Evolutionary conservation across 2,113 vertebrate species (phyloP), one percentile per base, ranked within the genome.

Genomic region (Osmerus mordax): DNA sequence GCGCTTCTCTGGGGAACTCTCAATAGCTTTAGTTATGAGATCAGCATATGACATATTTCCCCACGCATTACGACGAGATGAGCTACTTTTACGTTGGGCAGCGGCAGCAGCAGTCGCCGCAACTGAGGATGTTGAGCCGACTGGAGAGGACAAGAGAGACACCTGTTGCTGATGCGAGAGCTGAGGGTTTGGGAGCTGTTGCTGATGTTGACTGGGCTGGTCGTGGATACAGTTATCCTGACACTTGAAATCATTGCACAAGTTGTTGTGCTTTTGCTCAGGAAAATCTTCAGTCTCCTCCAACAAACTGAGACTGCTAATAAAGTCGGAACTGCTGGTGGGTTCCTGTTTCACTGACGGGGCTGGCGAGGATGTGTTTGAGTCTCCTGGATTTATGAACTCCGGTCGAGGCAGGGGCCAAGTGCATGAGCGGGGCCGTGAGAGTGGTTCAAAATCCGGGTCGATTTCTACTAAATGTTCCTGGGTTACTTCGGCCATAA

Each of bases 31-130:
- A 78, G 96, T 98, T 86, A 99, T 99, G 87, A 99, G 96, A 88
- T 98, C 96, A 65, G 97, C 96, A 78, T 99, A 98, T 8, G 97
- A 99, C 93, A 98, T 93, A 92, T 98, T 98, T 82, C 97, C 97
- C 96, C 96, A 98, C 25, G 96, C 96, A 88, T 98, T 98, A 59
- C 96, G 92, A 58, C 97, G 94, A 53, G 96, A 97, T 70, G 96
- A 96, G 87, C 96, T 97, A 92, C 95, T 97, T 90, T 99, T 99
- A 74, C 96, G 93, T 83, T 95, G 96, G 78, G 94, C 95, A 62
- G 92, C 89, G 61, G 90, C 89, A 61, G 94, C 95, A 0, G 91
- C 89, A 1, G 91, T 89, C 0, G 90, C 89, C 15, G 85, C 84
- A 52, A 84, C 82, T 5, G 89, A 77, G 32, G 93, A 82, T 2